These are phyloP conservation scores for Scaptomyza graminum DNA, from an alignment of 1,140 invertebrate species.

Conservation along the genomic window DNA sequence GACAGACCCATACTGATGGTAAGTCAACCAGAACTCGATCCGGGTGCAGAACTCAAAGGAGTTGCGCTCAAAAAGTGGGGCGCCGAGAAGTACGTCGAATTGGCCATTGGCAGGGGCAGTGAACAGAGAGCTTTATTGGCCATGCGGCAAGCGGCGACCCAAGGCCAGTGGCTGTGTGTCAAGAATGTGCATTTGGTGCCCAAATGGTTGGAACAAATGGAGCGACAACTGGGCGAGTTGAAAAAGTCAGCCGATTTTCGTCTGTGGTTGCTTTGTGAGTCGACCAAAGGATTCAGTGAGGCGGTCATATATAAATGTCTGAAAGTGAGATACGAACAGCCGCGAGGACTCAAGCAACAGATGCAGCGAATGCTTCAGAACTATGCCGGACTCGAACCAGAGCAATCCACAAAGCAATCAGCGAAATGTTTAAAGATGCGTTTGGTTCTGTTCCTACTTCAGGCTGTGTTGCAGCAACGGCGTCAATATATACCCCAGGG, in stretches of 20 bases:
- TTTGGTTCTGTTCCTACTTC: conserved; percentile 84
- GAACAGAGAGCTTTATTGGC: conserved; percentile 53
- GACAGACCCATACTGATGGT: conserved; percentile 91
- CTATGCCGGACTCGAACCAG: conserved; percentile 54
- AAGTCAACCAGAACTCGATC: conserved; percentile 91
- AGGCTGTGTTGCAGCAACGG: conserved; percentile 94
- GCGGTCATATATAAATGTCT: conserved; percentile 83
- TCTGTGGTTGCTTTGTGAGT: conserved; percentile 90
- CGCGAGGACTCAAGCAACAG: conserved; percentile 87
- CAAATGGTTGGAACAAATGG: conserved; percentile 90
- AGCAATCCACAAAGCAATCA: conserved; percentile 45
- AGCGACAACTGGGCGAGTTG: conserved; percentile 88
- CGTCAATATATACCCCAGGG: conserved; percentile 92
- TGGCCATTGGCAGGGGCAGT: conserved; percentile 78
- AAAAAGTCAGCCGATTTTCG: conserved; percentile 88
- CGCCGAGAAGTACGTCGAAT: conserved; percentile 85
- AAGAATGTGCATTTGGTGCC: conserved; percentile 96
- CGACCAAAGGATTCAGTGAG: conserved; percentile 66
- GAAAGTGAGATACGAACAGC: conserved; percentile 94
- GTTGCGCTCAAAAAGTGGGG: conserved; percentile 86
- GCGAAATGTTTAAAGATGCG: conserved; percentile 79
- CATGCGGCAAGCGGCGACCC: conserved; percentile 60
- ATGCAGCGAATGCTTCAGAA: conserved; percentile 84
- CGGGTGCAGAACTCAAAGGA: conserved; percentile 90
- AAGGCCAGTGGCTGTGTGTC: conserved; percentile 84